Evolutionary conservation across 2,888 invertebrate species (phyloP).

Genomic region (Melanargia galathea): DNA sequence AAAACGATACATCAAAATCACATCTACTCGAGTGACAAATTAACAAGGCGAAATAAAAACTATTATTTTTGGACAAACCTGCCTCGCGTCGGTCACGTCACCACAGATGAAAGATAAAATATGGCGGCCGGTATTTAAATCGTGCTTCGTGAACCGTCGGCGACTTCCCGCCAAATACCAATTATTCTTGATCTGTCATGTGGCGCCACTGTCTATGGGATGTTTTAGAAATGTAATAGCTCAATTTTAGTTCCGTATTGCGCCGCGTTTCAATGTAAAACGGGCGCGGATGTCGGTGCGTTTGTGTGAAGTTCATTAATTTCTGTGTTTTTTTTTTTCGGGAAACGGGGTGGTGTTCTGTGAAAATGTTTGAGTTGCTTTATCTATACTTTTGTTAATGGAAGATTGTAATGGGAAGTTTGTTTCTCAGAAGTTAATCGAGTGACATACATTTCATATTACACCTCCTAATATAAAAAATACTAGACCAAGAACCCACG

Average conservation of each 20-base stretch:
- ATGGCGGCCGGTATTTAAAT: conserved; percentile 72
- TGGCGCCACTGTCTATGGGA: conserved; percentile 35
- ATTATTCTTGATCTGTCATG: conserved; percentile 48
- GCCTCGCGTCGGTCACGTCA: conserved; percentile 59
- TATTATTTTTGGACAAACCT: conserved; percentile 47
- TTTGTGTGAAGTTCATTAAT: conserved; percentile 66
- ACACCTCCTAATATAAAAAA: no score
- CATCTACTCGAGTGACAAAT: conserved; percentile 6
- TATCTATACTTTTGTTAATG: conserved; percentile 15
- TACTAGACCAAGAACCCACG: no score
- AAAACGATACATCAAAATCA: background rate
- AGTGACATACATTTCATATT: no score
- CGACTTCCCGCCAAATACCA: conserved; percentile 57
- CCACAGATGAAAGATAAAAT: conserved; percentile 70
- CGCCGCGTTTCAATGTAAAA: conserved; percentile 44
- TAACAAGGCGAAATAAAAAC: conserved; percentile 24
- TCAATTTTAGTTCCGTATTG: conserved; percentile 37
- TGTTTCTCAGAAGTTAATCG: background rate
- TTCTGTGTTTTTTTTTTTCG: conserved; percentile 59
- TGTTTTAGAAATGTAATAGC: conserved; percentile 10
- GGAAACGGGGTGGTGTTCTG: conserved; percentile 46
- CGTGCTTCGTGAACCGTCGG: conserved; percentile 54
- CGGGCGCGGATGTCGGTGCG: conserved; percentile 49
- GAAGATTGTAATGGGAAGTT: conserved; percentile 3
- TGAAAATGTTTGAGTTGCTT: conserved; percentile 7